Base-by-base conservation (phyloP, 2,113 vertebrate species). In the Nothoprocta perdicaria region DNA sequence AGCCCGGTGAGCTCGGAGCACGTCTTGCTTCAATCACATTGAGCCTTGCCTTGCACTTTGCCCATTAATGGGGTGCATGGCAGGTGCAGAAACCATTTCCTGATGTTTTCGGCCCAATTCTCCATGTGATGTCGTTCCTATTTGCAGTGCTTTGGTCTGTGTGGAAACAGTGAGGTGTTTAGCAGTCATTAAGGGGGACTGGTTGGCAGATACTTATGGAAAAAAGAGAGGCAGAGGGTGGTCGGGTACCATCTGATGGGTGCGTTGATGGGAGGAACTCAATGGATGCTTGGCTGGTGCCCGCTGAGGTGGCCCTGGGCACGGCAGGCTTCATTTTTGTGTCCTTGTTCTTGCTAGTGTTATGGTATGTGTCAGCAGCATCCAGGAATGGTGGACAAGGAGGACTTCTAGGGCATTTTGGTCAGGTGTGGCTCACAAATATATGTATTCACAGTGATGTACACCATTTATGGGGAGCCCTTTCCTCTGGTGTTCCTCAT, bases 1-100 rank as follows among this genome's bases (percentile, higher is more conserved):
- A 80, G 81, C 72, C 21, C 81, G 67, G 65, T 86, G 11, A 26
- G 14, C 40, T 24, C 57, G 63, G 61, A 40, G 21, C 6, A 12
- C 38, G 35, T 80, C 89, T 89, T 89, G 52, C 85, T 93, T 80
- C 75, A 68, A 65, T 68, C 48, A 24, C 45, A 35, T 6, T 72
- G n/a, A 40, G 82, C 84, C 69, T 50, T 5, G 3, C 74, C 55
- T 45, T 43, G 62, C 55, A 84, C 84, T 85, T 46, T 63, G 65
- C 72, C 55, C n/a, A 35, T 88, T 71, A 74, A 2, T 33, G 4
- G 1, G 21, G 5, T 45, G 27, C 66, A 53, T 1, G 13, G 63
- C 81, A 61, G 58, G 11, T 40, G 40, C 92, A 92, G 62, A 68
- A 46, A 14, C 78, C 61, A n/a, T 55, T 27, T 77, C 27, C 65